Conservation (phyloP, 2,797 vertebrate species). For the Borostomias antarcticus region DNA sequence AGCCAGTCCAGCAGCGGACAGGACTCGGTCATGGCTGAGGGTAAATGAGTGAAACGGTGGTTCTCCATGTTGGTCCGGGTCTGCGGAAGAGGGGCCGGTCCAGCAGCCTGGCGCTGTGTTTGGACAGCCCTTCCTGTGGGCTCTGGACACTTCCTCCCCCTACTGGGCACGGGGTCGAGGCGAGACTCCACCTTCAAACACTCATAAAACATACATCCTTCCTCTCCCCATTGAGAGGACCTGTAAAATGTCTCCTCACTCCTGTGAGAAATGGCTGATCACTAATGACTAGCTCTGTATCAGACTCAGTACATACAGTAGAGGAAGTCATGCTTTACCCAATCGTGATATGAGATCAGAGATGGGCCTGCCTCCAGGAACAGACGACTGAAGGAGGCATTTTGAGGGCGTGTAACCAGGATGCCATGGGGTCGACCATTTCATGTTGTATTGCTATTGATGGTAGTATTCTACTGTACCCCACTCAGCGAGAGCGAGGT, state of each 20-base stretch:
- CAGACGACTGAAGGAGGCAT: too few species aligned
- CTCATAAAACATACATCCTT: neutral
- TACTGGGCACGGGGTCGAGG: neutral
- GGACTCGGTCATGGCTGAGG: too few species aligned
- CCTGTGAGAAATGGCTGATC: neutral
- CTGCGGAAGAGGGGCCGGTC: neutral
- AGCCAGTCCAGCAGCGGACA: neutral
- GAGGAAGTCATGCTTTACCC: too few species aligned
- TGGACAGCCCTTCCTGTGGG: conserved; percentile 1
- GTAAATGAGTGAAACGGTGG: too few species aligned
- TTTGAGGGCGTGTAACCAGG: too few species aligned
- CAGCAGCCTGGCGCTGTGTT: conserved; percentile 5
- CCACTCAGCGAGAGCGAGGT: too few species aligned
- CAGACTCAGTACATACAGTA: neutral
- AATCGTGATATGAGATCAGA: too few species aligned
- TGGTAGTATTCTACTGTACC: too few species aligned
- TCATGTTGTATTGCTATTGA: too few species aligned
- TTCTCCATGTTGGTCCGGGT: too few species aligned
- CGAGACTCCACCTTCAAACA: neutral
- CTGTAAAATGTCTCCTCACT: too few species aligned
- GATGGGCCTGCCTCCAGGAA: neutral
- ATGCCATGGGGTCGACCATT: too few species aligned
- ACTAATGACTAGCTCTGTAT: neutral
- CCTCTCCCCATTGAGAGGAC: neutral
- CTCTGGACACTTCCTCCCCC: neutral